Percentiles rank a stretch among this genome's conserved stretches.
Evolutionary conservation across 2,888 invertebrate species (phyloP).

Genomic region (Oscheius myriophilus): DNA sequence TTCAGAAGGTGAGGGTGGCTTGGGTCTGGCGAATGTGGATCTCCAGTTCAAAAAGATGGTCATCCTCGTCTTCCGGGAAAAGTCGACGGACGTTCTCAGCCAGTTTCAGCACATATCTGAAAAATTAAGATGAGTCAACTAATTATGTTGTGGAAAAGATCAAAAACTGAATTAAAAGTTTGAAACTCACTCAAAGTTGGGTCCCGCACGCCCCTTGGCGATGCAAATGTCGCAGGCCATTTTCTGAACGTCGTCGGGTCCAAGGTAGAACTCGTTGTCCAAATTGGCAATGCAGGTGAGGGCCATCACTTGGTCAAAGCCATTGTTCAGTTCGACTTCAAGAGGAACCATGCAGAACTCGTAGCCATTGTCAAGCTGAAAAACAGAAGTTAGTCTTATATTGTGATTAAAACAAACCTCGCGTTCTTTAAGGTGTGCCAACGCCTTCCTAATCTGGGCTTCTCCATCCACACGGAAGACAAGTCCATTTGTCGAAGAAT

Average conservation of each 20-base stretch:
- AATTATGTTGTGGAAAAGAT: too few relatives aligned
- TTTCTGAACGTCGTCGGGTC: conserved; percentile 63
- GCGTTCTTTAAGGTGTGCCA: conserved; percentile 69
- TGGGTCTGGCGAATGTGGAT: conserved; percentile 14
- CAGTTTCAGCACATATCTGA: conserved; percentile 72
- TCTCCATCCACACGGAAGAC: conserved; percentile 65
- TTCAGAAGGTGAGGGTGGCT: not conserved
- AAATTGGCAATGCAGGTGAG: conserved; percentile 72
- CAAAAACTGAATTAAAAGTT: too few relatives aligned
- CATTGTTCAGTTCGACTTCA: conserved; percentile 29
- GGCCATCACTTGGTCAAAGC: conserved; percentile 61
- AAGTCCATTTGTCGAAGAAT: conserved; percentile 59
- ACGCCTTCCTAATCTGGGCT: conserved; percentile 58
- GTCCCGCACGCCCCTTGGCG: conserved; percentile 70
- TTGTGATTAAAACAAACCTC: conserved; percentile 58
- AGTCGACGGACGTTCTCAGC: conserved; percentile 72
- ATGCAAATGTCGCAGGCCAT: conserved; percentile 72
- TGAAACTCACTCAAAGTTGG: conserved; percentile 72
- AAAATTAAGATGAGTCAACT: conserved; percentile 7
- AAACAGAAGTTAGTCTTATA: conserved; percentile 3
- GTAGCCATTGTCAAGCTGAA: conserved; percentile 69
- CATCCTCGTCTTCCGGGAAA: conserved; percentile 72
- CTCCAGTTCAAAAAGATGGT: conserved; percentile 72
- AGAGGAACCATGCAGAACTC: conserved; percentile 48
- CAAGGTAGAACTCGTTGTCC: conserved; percentile 72